These are phyloP conservation scores for Eremophila alpestris DNA, from an alignment of 2,797 vertebrate species.

Conservation along the genomic window DNA sequence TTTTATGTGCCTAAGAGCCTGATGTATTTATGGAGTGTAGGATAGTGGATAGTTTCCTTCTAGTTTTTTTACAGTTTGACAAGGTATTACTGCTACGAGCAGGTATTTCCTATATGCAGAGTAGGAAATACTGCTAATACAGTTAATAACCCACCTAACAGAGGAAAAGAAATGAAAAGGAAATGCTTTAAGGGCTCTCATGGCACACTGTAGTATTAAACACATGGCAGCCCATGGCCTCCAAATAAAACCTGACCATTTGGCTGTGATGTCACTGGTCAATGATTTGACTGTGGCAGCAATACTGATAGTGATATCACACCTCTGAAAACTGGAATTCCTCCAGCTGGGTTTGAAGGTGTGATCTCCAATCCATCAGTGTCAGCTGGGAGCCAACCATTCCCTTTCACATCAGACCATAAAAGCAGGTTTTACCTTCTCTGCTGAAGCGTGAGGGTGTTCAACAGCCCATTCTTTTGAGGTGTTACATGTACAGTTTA, in stretches of 20 bases:
- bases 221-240: not conserved
- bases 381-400: not conserved
- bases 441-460: not conserved
- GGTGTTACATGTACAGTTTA: not conserved
- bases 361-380: not conserved
- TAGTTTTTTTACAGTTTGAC: not conserved
- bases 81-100: constrained; percentile 34
- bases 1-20: constrained; percentile 13
- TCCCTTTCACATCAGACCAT: not conserved
- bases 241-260: constrained; percentile 6
- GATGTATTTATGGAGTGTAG: constrained; percentile 50
- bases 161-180: not conserved
- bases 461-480: not conserved
- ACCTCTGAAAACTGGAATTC: constrained; percentile 46
- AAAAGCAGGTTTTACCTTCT: not conserved
- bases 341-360: not conserved
- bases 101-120: constrained; percentile 48
- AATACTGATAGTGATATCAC: constrained; percentile 16
- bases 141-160: constrained; percentile 36
- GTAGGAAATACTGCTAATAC: constrained; percentile 29
- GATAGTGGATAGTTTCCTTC: constrained; percentile 34
- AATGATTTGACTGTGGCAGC: constrained; percentile 19
- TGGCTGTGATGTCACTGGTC: constrained; percentile 12
- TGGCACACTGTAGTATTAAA: not conserved
- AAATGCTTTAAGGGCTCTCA: constrained; percentile 31